Evolutionary conservation across 2,797 vertebrate genomes (phyloP).

Genomic region (Varecia variegata): DNA sequence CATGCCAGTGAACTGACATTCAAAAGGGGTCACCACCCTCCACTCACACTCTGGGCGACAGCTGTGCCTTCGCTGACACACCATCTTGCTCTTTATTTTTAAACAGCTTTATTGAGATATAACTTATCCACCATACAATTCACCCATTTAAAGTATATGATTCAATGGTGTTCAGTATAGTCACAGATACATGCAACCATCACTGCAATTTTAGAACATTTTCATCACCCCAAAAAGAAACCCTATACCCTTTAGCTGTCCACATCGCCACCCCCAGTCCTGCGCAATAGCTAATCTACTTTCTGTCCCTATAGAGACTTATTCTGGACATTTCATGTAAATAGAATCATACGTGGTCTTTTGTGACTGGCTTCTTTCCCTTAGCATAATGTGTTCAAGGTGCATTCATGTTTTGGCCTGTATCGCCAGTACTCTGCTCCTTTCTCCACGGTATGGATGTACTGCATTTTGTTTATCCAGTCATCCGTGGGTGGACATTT

Average conservation of each 20-base stretch:
- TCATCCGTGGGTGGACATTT: background rate
- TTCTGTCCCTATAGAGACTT: background rate
- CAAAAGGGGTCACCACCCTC: background rate
- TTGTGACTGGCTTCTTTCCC: background rate
- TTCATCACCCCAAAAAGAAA: background rate
- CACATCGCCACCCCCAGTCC: too few species aligned
- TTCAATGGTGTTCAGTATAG: background rate
- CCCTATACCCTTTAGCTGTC: background rate
- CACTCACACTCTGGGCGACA: background rate
- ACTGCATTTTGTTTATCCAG: background rate
- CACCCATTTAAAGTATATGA: background rate
- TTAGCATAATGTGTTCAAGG: background rate
- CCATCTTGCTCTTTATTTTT: background rate
- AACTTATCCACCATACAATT: background rate
- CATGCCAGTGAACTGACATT: rapidly evolving
- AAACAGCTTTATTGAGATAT: background rate
- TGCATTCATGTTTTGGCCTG: background rate
- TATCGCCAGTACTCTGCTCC: background rate
- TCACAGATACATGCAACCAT: background rate
- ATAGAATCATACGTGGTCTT: background rate
- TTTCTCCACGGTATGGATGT: background rate
- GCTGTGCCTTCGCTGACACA: background rate
- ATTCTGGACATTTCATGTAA: background rate
- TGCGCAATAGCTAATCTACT: background rate
- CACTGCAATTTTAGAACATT: background rate